Percentiles rank a stretch among this genome's conserved stretches.
These are phyloP conservation scores for Cyclura pinguis DNA, from an alignment of 2,797 vertebrate species.

Conservation along the genomic window DNA sequence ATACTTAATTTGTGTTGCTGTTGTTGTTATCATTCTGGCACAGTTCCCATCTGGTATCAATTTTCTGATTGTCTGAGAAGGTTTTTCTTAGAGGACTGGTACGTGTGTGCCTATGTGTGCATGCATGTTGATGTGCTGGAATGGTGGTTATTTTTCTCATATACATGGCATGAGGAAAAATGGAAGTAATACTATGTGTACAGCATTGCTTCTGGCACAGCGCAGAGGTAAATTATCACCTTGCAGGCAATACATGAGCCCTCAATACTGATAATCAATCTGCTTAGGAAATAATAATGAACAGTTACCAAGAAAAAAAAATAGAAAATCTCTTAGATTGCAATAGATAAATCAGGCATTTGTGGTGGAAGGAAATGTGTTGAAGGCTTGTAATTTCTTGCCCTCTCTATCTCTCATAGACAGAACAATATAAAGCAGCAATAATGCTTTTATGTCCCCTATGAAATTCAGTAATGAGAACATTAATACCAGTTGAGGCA, in stretches of 20 bases:
- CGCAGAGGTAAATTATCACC: not conserved
- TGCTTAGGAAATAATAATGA: not conserved
- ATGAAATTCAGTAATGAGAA: conserved; percentile 36
- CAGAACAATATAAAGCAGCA: conserved; percentile 2
- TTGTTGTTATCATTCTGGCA: not conserved
- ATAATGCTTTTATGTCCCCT: conserved; percentile 17
- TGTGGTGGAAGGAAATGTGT: not conserved
- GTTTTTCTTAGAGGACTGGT: not conserved
- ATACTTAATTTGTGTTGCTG: not conserved
- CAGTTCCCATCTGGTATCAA: not conserved
- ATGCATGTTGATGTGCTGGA: not conserved
- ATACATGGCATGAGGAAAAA: not conserved
- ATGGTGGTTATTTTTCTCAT: not conserved
- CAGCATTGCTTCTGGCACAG: not conserved
- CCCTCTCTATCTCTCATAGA: not conserved
- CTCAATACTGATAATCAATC: not conserved
- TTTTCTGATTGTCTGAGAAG: conserved; percentile 1
- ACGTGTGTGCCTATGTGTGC: not conserved
- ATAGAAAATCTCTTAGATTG: not conserved
- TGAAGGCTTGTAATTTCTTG: not conserved
- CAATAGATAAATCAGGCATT: not conserved
- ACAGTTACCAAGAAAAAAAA: not conserved
- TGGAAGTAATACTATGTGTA: not conserved
- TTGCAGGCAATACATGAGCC: not conserved
- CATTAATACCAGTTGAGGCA: conserved; percentile 3